These are phyloP conservation scores for Platyrinchus mystaceus DNA, from an alignment of 2,797 vertebrate species.

Conservation along the genomic window DNA sequence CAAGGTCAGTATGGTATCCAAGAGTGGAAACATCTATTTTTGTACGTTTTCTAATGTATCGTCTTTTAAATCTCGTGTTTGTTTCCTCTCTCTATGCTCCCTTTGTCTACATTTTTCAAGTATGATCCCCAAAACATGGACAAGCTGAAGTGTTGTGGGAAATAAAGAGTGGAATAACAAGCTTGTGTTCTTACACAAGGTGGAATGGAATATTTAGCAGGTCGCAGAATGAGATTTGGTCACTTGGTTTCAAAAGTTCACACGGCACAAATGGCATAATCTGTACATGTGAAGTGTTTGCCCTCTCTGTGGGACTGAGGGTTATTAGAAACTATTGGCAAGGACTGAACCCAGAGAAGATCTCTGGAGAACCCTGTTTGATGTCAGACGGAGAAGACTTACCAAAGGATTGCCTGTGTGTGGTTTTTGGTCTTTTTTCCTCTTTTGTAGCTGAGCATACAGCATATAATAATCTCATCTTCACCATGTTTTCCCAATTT, in stretches of 20 bases:
- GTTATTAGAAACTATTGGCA: not conserved
- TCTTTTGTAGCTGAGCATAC: not conserved
- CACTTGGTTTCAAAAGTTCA: not conserved
- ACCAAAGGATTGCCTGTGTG: not conserved
- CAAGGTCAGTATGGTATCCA: not conserved
- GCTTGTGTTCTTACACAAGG: not conserved
- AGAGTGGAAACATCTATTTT: not conserved
- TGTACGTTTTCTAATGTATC: not conserved
- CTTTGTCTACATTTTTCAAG: not conserved
- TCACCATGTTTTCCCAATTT: not conserved
- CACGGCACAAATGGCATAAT: not conserved
- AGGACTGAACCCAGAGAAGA: not conserved
- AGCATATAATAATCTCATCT: not conserved
- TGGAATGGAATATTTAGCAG: not conserved
- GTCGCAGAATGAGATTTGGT: not conserved
- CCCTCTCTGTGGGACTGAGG: not conserved
- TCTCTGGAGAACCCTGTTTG: not conserved
- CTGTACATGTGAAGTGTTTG: not conserved
- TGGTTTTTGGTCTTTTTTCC: fast-evolving
- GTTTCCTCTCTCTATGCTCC: not conserved
- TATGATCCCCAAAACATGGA: not conserved
- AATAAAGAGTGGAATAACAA: not conserved
- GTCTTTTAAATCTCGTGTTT: not conserved
- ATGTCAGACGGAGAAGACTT: not conserved
- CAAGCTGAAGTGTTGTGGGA: not conserved